phyloP scores from a whole-genome alignment of 2,888 invertebrate genomes.

The Coenonympha glycerion region DNA sequence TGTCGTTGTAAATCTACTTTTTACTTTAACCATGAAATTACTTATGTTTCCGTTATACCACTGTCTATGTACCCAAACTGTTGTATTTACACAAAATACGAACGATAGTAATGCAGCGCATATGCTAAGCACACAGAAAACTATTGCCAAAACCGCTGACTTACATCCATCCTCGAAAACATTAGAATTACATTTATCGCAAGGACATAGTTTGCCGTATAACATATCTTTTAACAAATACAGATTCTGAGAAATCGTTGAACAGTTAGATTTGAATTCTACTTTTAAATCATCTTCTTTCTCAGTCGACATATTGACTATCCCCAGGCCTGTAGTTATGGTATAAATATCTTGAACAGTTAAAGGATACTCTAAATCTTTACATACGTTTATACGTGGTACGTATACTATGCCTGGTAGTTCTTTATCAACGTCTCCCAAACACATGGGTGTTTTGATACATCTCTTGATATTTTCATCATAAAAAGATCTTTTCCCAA shows the following conservation, averaged over 20 bases:
- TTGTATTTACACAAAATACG: slow-evolving; percentile 37
- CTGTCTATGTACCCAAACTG: slow-evolving; percentile 35
- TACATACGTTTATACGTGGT: slow-evolving; percentile 48
- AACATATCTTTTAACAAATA: slow-evolving; percentile 47
- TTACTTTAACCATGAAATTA: slow-evolving; percentile 24
- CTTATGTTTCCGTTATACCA: slow-evolving; percentile 34
- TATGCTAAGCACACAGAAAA: slow-evolving; percentile 37
- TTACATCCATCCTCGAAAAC: slow-evolving; percentile 37
- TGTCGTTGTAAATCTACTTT: slow-evolving; percentile 26
- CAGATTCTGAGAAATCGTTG: slow-evolving; percentile 58
- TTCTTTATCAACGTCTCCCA: slow-evolving; percentile 34
- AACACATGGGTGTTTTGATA: slow-evolving; percentile 40
- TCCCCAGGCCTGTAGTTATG: slow-evolving; percentile 47
- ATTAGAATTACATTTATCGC: slow-evolving; percentile 33
- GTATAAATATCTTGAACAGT: slow-evolving; percentile 48
- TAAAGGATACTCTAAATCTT: slow-evolving; percentile 45
- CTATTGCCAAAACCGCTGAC: slow-evolving; percentile 42
- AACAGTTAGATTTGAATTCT: slow-evolving; percentile 46
- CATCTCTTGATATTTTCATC: slow-evolving; percentile 39
- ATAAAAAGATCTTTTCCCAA: slow-evolving; percentile 44
- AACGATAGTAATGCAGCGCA: slow-evolving; percentile 38
- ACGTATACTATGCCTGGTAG: slow-evolving; percentile 50
- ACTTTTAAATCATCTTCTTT: slow-evolving; percentile 28
- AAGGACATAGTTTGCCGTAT: slow-evolving; percentile 43
- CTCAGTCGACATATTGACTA: slow-evolving; percentile 32